These are phyloP conservation scores for Melanotaenia maccullochi DNA, from an alignment of 2,797 vertebrate species.

Conservation along the genomic window DNA sequence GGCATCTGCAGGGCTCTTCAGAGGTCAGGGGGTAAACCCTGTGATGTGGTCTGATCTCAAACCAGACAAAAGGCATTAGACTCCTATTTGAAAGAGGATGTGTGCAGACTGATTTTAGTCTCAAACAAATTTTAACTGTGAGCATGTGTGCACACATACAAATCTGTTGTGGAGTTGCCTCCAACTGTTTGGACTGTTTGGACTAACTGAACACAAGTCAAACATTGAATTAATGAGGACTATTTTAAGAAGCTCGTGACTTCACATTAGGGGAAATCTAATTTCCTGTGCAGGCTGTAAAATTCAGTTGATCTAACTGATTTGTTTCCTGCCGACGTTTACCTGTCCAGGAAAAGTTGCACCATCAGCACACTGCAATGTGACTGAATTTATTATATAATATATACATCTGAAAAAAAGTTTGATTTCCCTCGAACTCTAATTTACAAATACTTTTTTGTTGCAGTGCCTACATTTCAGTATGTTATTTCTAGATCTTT, in stretches of 20 bases:
- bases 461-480: not conserved
- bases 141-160: not conserved
- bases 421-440: not conserved
- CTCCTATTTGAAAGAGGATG: conserved; percentile 25
- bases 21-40: conserved; percentile 44
- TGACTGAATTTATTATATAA: not conserved
- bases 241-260: not conserved
- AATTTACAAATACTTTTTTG: not conserved
- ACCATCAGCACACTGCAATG: not conserved
- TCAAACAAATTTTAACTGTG: not conserved
- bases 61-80: conserved; percentile 23
- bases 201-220: not conserved
- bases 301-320: not conserved
- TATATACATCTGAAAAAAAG: no score
- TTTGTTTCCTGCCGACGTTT: not conserved
- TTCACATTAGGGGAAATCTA: not conserved
- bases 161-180: not conserved
- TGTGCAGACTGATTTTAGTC: conserved; percentile 7
- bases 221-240: not conserved
- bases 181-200: not conserved
- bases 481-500: not conserved
- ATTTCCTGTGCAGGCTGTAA: not conserved
- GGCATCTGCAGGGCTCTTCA: conserved; percentile 21
- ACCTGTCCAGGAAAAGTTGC: not conserved
- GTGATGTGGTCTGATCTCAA: conserved; percentile 29